phyloP scores from a whole-genome alignment of 2,797 vertebrate species.

The Emydoidea blandingii region DNA sequence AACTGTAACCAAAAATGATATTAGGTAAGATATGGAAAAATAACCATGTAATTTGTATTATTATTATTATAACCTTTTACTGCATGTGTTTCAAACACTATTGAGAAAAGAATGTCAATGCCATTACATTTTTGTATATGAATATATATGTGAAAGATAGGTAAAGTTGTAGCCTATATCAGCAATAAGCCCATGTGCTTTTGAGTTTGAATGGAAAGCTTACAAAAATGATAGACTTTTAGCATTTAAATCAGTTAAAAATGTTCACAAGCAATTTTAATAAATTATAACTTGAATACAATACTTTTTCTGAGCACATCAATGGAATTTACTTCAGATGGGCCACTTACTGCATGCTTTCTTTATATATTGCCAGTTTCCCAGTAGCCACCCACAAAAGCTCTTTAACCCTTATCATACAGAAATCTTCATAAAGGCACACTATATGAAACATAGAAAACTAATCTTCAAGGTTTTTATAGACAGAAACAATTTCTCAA shows the following conservation, averaged over 20 bases:
- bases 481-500: not conserved
- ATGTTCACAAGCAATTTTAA: not conserved
- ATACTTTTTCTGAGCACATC: not conserved
- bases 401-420: not conserved
- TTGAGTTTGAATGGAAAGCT: not conserved
- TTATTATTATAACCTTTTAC: constrained; percentile 62
- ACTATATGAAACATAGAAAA: not conserved
- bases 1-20: constrained; percentile 70
- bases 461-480: not conserved
- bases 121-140: constrained; percentile 40
- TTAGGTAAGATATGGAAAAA: constrained; percentile 75
- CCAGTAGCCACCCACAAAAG: not conserved
- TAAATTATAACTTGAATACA: not conserved
- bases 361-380: not conserved
- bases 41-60: constrained; percentile 65
- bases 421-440: not conserved
- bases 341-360: not conserved
- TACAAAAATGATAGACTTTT: not conserved
- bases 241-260: not conserved
- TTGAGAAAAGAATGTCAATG: constrained; percentile 54
- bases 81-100: constrained; percentile 47
- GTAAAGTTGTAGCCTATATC: not conserved
- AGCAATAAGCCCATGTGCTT: not conserved
- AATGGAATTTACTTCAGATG: not conserved
- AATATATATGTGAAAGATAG: not conserved